A percentile compares a stretch with the other conserved stretches of the same genome.
phyloP scores from a whole-genome alignment of 2,113 vertebrate species.

The Muntiacus muntjak region DNA sequence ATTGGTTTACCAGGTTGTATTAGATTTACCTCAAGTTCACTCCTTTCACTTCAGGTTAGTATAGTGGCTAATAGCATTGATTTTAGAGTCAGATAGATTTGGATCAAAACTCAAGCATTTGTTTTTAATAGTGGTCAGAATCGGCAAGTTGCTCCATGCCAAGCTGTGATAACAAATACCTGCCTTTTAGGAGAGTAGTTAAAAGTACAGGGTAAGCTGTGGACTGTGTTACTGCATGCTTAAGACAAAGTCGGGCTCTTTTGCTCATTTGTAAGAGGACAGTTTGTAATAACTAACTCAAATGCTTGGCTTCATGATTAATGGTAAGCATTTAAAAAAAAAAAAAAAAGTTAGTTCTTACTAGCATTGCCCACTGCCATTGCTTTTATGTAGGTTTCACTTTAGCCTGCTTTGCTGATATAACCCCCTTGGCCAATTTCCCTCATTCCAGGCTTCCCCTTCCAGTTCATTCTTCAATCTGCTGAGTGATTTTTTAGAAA shows the following conservation, averaged over 20 bases:
- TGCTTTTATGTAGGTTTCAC: not conserved
- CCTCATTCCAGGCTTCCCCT: not conserved
- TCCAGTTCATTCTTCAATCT: not conserved
- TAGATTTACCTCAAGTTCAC: not conserved
- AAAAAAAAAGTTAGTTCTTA: not conserved
- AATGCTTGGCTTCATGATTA: not conserved
- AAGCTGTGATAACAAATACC: not conserved
- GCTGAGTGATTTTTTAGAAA: not conserved
- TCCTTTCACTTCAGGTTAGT: slow-evolving; percentile 19
- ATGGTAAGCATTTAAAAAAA: not conserved
- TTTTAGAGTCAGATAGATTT: slow-evolving; percentile 3
- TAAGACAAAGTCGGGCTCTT: not conserved
- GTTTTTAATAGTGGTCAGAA: not conserved
- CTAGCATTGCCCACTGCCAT: not conserved
- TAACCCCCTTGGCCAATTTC: not conserved
- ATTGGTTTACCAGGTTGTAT: slow-evolving; percentile 18
- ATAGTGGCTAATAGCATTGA: not conserved
- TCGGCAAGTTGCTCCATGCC: not conserved
- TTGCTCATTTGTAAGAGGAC: not conserved
- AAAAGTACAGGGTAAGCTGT: not conserved
- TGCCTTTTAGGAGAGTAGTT: not conserved
- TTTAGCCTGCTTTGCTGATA: not conserved
- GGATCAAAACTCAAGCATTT: slow-evolving; percentile 12
- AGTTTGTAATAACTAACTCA: not conserved
- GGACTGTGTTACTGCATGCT: not conserved